Evolutionary conservation across 2,888 invertebrate species (phyloP), one percentile per base, ranked within the genome.

Genomic region (Zaprionus bogoriensis): DNA sequence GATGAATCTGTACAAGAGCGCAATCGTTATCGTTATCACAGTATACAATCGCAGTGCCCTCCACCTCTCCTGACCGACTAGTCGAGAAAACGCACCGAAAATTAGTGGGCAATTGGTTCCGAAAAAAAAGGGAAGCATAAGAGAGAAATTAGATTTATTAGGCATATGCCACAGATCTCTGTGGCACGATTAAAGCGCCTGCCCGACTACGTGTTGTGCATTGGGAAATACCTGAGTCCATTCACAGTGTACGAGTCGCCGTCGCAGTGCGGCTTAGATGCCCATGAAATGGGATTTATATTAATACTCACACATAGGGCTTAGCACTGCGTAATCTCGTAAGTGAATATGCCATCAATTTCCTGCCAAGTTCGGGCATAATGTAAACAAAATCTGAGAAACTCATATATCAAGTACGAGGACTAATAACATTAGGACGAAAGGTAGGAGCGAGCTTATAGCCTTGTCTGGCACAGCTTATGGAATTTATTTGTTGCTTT

Each of bases 1-100:
- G 9, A 50, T 25, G 28, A n/a, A 27, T 58, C 39, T n/a, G 23
- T 10, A 25, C 23, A 59, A 65, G 59, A 61, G 46, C 38, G 64
- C 59, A 55, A 67, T 67, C 70, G 47, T 27, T 50, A 55, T 67
- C 57, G 52, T 62, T 62, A 63, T 71, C 67, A 25, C 51, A 42
- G 41, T 19, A n/a, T n/a, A 41, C 32, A 30, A 20, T 42, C 57
- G 68, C 72, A 63, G 44, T 28, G 36, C 47, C 42, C 25, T 82
- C 79, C 77, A 72, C 79, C 80, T 77, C 74, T 59, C 57, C 10
- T 52, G 30, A 27, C 25, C 19, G 28, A 41, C 32, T 25, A 42
- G 74, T 58, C 84, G 70, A 77, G 62, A 80, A 80, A 80, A 80
- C 79, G 84, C 84, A 83, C 67, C 39, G 32, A 83, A 80, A 80